These are phyloP conservation scores for Nothoprocta perdicaria DNA, from an alignment of 2,113 vertebrate genomes.

Conservation along the genomic window DNA sequence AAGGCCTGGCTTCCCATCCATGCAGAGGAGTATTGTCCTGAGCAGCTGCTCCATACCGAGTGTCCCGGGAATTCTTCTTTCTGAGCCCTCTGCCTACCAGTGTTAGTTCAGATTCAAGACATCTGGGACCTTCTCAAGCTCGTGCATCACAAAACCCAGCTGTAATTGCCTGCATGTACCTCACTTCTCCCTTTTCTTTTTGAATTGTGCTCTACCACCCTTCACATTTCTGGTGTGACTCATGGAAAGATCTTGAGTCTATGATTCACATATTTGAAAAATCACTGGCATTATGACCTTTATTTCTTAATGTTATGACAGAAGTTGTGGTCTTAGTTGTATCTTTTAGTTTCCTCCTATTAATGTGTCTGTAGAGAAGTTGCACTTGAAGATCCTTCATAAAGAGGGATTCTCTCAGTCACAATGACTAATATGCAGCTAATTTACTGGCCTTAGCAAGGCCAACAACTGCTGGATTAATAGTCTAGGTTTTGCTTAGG, in stretches of 20 bases:
- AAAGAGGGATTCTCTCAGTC: constrained; percentile 23
- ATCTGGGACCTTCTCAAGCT: neutral
- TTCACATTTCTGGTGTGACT: constrained; percentile 31
- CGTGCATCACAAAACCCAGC: neutral
- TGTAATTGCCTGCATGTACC: neutral
- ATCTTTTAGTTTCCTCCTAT: constrained; percentile 31
- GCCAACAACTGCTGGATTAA: neutral
- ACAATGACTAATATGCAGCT: neutral
- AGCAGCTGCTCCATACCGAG: neutral
- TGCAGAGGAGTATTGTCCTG: neutral
- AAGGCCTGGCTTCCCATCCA: neutral
- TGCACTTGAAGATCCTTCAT: constrained; percentile 25
- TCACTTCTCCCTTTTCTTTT: no score
- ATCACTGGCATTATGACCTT: constrained; percentile 5
- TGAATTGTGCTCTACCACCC: neutral
- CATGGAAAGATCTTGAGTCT: constrained; percentile 34
- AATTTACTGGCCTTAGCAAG: constrained; percentile 4
- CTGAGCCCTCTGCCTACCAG: neutral
- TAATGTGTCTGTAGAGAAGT: constrained; percentile 37
- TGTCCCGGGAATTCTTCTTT: neutral
- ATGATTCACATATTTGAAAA: constrained; percentile 14
- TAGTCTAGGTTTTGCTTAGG: constrained; percentile 6
- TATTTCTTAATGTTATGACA: constrained; percentile 37
- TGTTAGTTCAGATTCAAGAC: neutral
- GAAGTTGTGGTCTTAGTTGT: constrained; percentile 29